Evolutionary conservation across 2,797 vertebrate genomes (phyloP), one percentile per base, ranked within the genome.

Genomic region (Pantherophis alleghaniensis): DNA sequence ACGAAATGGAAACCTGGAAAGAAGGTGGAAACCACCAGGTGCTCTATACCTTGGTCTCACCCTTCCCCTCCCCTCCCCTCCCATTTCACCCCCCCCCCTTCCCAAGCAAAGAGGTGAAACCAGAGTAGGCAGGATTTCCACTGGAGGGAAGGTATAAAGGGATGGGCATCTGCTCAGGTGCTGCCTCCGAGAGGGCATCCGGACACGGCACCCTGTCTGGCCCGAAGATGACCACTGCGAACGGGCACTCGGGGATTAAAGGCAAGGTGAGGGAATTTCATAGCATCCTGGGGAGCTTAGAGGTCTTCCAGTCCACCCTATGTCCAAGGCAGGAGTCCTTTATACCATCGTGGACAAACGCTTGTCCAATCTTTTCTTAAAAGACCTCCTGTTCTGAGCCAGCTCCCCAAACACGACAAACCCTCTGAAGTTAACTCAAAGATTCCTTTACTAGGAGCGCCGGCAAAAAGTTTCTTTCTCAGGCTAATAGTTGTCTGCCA

Each of bases 211-310:
- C 88, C 90, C 98, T 98, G 98, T 97, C 96, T 88, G 97, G 96
- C 96, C 98, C 97, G 97, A 98, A 98, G 97, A 98, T 98, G 63
- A 96, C 98, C 95, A 97, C 96, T 91, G 96, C 98, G 87, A 97
- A 95, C 92, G 96, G 97, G 2, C 97, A 97, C 26, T 89, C 96
- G 32, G 97, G 97, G 92, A 93, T 97, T 89, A 98, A 97, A 95
- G 97, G 96, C 97, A 97, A 98, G 98, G 98, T 98, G 98, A 98
- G 98, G 90, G 95, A 95, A 63, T 90, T 87, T 88, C 5, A 69
- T 32, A 69, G 66, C n/a, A 3, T 32, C n/a, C n/a, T 7, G 18
- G 14, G n/a, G 66, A 32, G 13, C 14, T 18, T 16, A n/a, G n/a
- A 32, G n/a, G n/a, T 69, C 66, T 32, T 69, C 28, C 32, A n/a